These are phyloP conservation scores for Octopus bimaculoides DNA, from an alignment of 1,140 invertebrate species.

Conservation along the genomic window DNA sequence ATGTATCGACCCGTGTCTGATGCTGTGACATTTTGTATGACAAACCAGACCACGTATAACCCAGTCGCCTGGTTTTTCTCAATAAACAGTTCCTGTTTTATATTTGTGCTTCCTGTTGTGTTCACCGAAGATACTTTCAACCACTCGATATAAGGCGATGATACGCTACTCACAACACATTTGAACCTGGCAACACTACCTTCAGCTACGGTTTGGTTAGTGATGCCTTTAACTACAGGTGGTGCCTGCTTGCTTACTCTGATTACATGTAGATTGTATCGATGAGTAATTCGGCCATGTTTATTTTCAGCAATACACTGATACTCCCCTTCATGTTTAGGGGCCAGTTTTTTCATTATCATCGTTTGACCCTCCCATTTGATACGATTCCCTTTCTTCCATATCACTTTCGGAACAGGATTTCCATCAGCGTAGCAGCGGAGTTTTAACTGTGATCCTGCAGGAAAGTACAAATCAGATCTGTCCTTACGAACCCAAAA, in stretches of 20 bases:
- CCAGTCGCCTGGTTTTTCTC: neutral
- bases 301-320: neutral
- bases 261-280: neutral
- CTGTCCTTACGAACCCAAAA: neutral
- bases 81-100: neutral
- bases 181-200: neutral
- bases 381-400: neutral
- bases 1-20: neutral
- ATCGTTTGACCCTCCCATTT: neutral
- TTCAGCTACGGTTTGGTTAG: neutral
- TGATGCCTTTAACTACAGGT: neutral
- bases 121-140: neutral
- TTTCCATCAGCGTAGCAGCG: neutral
- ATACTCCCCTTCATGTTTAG: neutral
- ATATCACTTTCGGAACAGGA: neutral
- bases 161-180: neutral
- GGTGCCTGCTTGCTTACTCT: neutral
- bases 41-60: neutral
- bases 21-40: neutral
- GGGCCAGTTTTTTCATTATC: neutral
- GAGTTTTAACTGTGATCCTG: neutral
- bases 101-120: neutral
- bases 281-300: neutral
- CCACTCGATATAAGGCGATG: neutral
- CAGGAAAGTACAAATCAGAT: neutral